A percentile compares a stretch with the other conserved stretches of the same genome.
phyloP scores from a whole-genome alignment of 2,888 invertebrate species.

The Anthophora plumipes region DNA sequence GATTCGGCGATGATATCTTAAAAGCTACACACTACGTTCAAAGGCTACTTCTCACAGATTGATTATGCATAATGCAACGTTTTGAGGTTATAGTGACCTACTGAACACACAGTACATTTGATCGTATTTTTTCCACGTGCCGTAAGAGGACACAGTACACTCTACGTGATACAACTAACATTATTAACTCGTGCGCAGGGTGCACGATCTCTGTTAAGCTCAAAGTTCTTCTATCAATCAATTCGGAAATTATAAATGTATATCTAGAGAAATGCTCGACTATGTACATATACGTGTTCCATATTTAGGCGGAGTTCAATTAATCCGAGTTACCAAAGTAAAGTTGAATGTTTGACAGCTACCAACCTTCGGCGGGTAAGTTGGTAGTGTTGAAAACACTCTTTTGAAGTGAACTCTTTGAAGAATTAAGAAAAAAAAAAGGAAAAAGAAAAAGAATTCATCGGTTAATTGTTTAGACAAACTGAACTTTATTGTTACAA shows the following conservation, averaged over 20 bases:
- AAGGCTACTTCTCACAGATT: slow-evolving; percentile 49
- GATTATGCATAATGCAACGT: slow-evolving; percentile 64
- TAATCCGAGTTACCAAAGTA: slow-evolving; percentile 12
- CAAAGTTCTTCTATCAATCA: not conserved
- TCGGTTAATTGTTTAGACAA: not conserved
- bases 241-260: not conserved
- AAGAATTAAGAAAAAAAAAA: not conserved
- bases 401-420: not conserved
- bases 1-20: slow-evolving; percentile 53
- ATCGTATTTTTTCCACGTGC: slow-evolving; percentile 65
- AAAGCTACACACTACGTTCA: slow-evolving; percentile 62
- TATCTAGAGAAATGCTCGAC: not conserved
- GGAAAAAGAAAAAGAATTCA: not conserved
- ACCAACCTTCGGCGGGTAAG: slow-evolving; percentile 5
- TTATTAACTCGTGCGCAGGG: slow-evolving; percentile 13
- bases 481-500: not conserved
- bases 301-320: not conserved
- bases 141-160: slow-evolving; percentile 67
- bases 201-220: not conserved
- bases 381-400: not conserved
- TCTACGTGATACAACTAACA: slow-evolving; percentile 26
- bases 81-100: slow-evolving; percentile 69
- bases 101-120: slow-evolving; percentile 49
- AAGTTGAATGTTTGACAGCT: slow-evolving; percentile 5
- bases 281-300: slow-evolving; percentile 2